These are phyloP conservation scores for Pangasianodon hypophthalmus DNA, from an alignment of 2,113 vertebrate genomes.

Conservation along the genomic window DNA sequence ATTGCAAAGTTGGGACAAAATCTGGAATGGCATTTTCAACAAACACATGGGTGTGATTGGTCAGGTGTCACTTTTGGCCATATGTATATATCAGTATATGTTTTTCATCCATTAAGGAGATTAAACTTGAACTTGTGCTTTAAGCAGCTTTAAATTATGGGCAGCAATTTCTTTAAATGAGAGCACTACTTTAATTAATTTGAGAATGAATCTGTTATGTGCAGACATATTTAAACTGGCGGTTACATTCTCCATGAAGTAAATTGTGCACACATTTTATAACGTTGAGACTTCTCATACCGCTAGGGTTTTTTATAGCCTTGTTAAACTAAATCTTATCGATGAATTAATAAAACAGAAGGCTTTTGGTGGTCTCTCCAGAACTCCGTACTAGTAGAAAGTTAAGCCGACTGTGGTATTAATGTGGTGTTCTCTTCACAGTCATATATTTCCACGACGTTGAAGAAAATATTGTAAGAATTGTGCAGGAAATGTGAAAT, in stretches of 20 bases:
- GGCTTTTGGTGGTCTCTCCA: background rate
- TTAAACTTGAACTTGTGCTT: background rate
- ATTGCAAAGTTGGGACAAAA: background rate
- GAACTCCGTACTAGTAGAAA: background rate
- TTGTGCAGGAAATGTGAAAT: background rate
- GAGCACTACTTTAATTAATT: background rate
- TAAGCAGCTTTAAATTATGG: background rate
- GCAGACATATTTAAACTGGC: background rate
- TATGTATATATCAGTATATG: background rate
- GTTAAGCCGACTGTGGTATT: background rate
- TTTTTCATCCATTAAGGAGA: background rate
- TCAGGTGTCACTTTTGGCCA: background rate
- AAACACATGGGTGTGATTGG: background rate
- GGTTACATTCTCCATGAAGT: background rate
- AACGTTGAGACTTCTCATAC: background rate
- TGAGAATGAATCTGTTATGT: background rate
- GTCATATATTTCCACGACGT: background rate
- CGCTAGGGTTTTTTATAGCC: background rate
- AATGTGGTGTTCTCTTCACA: background rate
- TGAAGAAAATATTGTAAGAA: background rate
- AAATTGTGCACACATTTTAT: background rate
- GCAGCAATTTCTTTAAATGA: background rate
- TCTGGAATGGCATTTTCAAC: background rate
- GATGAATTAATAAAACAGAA: background rate
- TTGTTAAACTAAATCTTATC: background rate